Base-by-base conservation (phyloP, 1,140 invertebrate genomes). In the Orussus abietinus region DNA sequence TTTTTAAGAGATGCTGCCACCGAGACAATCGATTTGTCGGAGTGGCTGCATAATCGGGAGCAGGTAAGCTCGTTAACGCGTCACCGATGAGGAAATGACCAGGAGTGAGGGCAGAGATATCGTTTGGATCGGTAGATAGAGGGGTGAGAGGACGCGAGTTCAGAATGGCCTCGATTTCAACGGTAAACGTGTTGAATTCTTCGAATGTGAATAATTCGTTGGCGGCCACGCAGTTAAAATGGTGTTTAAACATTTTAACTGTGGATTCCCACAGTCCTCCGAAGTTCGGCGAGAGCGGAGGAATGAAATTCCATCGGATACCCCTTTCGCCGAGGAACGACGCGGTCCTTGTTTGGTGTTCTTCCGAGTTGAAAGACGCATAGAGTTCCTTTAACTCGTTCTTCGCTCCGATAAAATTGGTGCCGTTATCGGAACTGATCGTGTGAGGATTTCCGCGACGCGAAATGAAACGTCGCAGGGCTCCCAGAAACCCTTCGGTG, bases 361-460 rank as follows among this genome's bases (percentile, higher is more conserved):
- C 9, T 3, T 7, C 10, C n/a, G 0, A 11, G 15, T 3, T 10
- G 12, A 26, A 5, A n/a, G 0, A n/a, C n/a, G n/a, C 7, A 3
- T 13, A n/a, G n/a, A 54, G 3, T 25, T 57, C 45, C 6, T 18
- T 36, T 12, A 64, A 37, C 10, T 63, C 41, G 30, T 44, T 48
- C 2, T 51, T 32, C 1, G 57, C 57, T 11, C 62, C 64, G 0
- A 59, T 48, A 42, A 74, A 70, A 43, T 64, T 70, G 0, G 53
- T 71, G 11, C 57, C 66, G 36, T 59, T 60, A 41, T 74, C 68
- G 13, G 45, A 57, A 13, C 51, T 53, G 1, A 70, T 19, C 5
- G 43, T 7, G 2, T 38, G 1, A 5, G 56, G 43, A 9, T 45
- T 11, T 14, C 63, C 57, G 31, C 67, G 21, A 5, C 59, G 11